A percentile compares a stretch with the other conserved stretches of the same genome.
phyloP scores from a whole-genome alignment of 2,888 invertebrate genomes.

The Meta bourneti region DNA sequence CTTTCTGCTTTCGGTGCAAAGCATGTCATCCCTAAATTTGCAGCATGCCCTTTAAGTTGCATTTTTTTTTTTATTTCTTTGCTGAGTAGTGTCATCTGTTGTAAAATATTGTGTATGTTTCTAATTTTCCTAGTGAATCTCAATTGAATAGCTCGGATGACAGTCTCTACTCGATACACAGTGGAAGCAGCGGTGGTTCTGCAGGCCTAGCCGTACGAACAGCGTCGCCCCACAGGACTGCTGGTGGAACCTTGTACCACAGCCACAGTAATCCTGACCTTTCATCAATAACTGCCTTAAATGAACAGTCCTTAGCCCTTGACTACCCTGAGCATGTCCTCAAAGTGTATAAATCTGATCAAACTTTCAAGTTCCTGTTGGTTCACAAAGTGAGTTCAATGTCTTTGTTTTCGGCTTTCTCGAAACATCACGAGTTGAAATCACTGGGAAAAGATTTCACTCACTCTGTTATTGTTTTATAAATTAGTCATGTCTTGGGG shows the following conservation, averaged over 20 bases:
- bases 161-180: slow-evolving; percentile 77
- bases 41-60: background rate
- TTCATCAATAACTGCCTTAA: slow-evolving; percentile 77
- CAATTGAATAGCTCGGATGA: slow-evolving; percentile 78
- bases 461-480: too few species aligned
- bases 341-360: slow-evolving; percentile 95
- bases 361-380: slow-evolving; percentile 97
- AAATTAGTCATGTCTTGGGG: too few species aligned
- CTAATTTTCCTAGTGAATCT: slow-evolving; percentile 77
- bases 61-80: background rate
- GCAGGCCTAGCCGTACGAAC: slow-evolving; percentile 56
- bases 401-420: too few species aligned
- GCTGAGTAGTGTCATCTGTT: background rate
- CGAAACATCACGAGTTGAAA: too few species aligned
- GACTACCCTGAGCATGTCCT: slow-evolving; percentile 86
- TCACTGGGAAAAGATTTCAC: too few species aligned
- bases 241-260: slow-evolving; percentile 84
- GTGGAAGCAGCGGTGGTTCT: slow-evolving; percentile 74
- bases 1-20: too few species aligned
- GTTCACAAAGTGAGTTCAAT: slow-evolving; percentile 89
- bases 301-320: slow-evolving; percentile 77
- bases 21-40: background rate
- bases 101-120: background rate
- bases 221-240: slow-evolving; percentile 68
- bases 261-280: slow-evolving; percentile 95